phyloP scores from a whole-genome alignment of 2,888 invertebrate species.

The Andrena bucephala region DNA sequence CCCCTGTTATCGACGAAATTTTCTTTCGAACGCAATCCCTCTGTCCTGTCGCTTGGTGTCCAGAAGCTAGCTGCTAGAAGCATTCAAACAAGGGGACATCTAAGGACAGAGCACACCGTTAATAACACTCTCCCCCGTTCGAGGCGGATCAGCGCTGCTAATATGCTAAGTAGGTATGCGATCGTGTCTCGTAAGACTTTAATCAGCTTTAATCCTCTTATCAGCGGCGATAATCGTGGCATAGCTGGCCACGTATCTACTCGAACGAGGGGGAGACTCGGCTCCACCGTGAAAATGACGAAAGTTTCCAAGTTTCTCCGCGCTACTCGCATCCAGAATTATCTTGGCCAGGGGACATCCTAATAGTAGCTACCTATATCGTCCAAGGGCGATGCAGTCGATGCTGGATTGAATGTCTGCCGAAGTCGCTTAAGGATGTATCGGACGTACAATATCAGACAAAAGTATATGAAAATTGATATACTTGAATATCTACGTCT shows the following conservation, averaged over 20 bases:
- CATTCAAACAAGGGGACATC: neutral
- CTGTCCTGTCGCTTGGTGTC: neutral
- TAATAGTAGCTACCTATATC: no score
- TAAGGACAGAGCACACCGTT: slow-evolving; percentile 1
- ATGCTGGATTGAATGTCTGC: neutral
- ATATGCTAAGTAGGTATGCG: slow-evolving; percentile 48
- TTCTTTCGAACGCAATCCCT: neutral
- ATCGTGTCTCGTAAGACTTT: slow-evolving; percentile 20
- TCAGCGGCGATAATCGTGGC: neutral
- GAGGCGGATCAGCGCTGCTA: slow-evolving; percentile 20
- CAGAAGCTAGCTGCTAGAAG: neutral
- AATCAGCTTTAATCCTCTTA: slow-evolving; percentile 61
- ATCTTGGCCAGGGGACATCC: no score
- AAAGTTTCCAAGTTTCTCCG: neutral
- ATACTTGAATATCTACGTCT: no score
- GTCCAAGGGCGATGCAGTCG: no score
- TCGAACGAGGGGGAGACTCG: neutral
- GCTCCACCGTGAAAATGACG: neutral
- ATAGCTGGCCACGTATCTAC: neutral
- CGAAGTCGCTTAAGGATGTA: neutral
- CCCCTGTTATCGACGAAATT: slow-evolving; percentile 42
- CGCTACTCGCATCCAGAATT: neutral
- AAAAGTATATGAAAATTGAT: no score
- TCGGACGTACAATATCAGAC: no score
- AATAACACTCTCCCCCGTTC: slow-evolving; percentile 43